Conservation (phyloP, 2,888 invertebrate genomes). For the Epicampocera succincta region DNA sequence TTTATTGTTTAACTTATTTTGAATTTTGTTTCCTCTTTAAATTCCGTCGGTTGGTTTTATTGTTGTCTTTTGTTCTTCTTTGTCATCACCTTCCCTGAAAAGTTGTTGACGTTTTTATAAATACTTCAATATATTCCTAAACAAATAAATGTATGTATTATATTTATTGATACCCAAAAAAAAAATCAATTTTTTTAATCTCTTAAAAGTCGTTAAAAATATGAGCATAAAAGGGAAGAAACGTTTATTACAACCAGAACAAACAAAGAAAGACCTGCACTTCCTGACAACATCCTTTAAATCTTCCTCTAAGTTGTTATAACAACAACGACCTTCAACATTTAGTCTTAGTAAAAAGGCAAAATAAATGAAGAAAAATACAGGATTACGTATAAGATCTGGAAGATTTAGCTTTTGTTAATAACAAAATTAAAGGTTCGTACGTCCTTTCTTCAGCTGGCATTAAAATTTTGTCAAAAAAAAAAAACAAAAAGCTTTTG, state of each 20-base stretch:
- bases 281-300: constrained; percentile 9
- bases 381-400: constrained; percentile 10
- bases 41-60: too few relatives aligned
- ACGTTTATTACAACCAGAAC: neutral
- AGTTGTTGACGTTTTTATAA: too few relatives aligned
- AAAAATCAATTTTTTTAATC: neutral
- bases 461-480: constrained; percentile 14
- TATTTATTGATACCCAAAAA: neutral
- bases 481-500: neutral
- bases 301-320: neutral
- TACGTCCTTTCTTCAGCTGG: neutral
- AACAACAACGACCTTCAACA: constrained; percentile 44
- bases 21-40: too few relatives aligned
- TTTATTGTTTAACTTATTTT: too few relatives aligned
- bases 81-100: too few relatives aligned
- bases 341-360: neutral
- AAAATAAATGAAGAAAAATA: neutral
- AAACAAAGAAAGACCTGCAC: constrained; percentile 8
- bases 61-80: too few relatives aligned
- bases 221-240: neutral
- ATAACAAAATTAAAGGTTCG: constrained; percentile 10
- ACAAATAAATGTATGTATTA: too few relatives aligned
- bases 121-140: too few relatives aligned
- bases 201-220: neutral
- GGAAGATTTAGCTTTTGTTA: neutral